Evolutionary conservation across 2,888 invertebrate species (phyloP).

Genomic region (Acanthosepion pharaonis): DNA sequence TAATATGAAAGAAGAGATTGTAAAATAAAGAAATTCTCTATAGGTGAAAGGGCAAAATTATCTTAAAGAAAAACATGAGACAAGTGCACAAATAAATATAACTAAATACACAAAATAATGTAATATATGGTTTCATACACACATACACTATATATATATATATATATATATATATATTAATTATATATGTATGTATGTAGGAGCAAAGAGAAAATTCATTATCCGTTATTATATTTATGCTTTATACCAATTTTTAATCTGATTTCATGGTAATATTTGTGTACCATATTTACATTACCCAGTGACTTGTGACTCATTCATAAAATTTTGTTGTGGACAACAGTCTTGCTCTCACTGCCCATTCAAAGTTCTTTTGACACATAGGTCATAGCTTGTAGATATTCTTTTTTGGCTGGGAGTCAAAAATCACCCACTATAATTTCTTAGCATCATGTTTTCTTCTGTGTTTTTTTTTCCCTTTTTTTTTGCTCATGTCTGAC

Average conservation of each 20-base stretch:
- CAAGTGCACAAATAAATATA: no score
- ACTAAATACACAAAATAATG: no score
- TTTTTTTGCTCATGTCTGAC: background rate
- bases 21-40: no score
- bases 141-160: background rate
- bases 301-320: background rate
- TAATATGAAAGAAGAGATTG: no score
- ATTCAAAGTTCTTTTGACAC: background rate
- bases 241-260: background rate
- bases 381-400: background rate
- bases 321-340: background rate
- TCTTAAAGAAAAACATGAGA: no score
- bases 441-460: background rate
- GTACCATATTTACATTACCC: background rate
- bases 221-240: no score
- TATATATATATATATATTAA: no score
- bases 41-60: no score
- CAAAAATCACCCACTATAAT: background rate
- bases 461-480: no score
- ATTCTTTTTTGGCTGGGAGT: background rate
- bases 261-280: background rate
- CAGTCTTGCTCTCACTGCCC: background rate
- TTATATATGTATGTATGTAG: no score
- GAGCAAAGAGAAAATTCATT: no score
- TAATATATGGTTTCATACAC: background rate